Percentiles rank a stretch among this genome's conserved stretches.
Evolutionary conservation across 2,113 vertebrate species (phyloP).

Genomic region (Gulo gulo): DNA sequence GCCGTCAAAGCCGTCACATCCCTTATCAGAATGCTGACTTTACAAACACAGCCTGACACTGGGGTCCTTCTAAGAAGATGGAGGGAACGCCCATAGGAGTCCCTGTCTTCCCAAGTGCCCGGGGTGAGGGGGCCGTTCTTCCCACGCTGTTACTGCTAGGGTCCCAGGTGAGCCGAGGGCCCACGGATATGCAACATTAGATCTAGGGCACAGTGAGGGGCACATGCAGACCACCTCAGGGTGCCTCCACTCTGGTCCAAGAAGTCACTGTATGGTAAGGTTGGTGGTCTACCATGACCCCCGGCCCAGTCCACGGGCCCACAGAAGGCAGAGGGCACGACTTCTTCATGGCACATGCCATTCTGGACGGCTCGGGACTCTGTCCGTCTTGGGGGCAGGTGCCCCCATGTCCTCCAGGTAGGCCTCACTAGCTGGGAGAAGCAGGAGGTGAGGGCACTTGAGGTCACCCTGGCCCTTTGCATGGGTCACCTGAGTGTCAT

Average conservation of each 20-base stretch:
- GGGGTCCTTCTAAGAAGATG: fast-evolving
- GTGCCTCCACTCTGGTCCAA: fast-evolving
- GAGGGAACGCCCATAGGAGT: fast-evolving
- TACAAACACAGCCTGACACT: not conserved
- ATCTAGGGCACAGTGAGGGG: not conserved
- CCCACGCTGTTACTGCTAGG: fast-evolving
- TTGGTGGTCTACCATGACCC: fast-evolving
- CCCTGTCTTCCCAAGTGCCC: fast-evolving
- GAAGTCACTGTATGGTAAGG: not conserved
- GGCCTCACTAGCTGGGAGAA: not conserved
- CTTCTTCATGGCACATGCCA: fast-evolving
- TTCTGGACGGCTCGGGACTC: not conserved
- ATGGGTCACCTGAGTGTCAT: fast-evolving
- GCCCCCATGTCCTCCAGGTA: not conserved
- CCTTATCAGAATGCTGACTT: not conserved
- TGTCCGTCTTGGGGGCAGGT: too few relatives aligned
- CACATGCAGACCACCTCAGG: too few relatives aligned
- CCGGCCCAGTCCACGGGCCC: fast-evolving
- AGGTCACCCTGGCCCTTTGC: not conserved
- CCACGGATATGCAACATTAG: fast-evolving
- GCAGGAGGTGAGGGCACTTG: fast-evolving
- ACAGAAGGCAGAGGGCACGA: fast-evolving
- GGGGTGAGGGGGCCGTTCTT: fast-evolving
- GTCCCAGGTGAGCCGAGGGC: fast-evolving
- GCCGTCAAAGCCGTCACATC: fast-evolving